Percentiles rank a stretch among this genome's conserved stretches.
Conservation (phyloP, 2,888 invertebrate genomes). For the Allolobophora icterica region DNA sequence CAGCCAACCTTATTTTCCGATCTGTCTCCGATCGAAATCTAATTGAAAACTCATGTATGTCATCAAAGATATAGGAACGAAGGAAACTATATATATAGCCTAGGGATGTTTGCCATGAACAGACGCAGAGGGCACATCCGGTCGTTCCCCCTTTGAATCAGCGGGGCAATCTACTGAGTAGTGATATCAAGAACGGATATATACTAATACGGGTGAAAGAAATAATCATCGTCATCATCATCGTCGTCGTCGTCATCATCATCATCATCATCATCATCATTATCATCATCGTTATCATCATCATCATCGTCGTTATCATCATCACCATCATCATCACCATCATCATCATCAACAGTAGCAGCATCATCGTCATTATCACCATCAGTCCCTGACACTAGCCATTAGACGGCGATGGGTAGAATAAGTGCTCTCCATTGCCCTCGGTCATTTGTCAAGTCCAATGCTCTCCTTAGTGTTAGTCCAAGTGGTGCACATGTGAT, state of each 20-base stretch:
- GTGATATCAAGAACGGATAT: no score
- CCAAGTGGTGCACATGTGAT: no score
- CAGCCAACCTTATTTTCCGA: background rate
- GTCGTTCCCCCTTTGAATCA: background rate
- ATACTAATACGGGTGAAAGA: no score
- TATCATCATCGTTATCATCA: conserved; percentile 37
- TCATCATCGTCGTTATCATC: conserved; percentile 41
- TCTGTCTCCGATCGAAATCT: background rate
- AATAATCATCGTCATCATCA: conserved; percentile 37
- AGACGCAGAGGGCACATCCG: background rate
- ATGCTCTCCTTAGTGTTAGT: no score
- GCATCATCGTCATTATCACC: conserved; percentile 38
- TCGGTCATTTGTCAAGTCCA: no score
- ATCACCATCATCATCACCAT: conserved; percentile 40
- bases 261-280: conserved; percentile 42
- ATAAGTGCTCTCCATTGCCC: no score
- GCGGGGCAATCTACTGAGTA: no score
- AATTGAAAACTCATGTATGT: background rate
- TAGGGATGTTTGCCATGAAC: background rate
- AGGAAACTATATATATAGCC: background rate
- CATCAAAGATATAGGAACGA: background rate
- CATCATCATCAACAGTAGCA: conserved; percentile 37
- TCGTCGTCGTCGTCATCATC: conserved; percentile 39
- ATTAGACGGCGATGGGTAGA: no score
- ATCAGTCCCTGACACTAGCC: background rate